Evolutionary conservation across 1,140 invertebrate species (phyloP).

Genomic region (Chlorops oryzae): DNA sequence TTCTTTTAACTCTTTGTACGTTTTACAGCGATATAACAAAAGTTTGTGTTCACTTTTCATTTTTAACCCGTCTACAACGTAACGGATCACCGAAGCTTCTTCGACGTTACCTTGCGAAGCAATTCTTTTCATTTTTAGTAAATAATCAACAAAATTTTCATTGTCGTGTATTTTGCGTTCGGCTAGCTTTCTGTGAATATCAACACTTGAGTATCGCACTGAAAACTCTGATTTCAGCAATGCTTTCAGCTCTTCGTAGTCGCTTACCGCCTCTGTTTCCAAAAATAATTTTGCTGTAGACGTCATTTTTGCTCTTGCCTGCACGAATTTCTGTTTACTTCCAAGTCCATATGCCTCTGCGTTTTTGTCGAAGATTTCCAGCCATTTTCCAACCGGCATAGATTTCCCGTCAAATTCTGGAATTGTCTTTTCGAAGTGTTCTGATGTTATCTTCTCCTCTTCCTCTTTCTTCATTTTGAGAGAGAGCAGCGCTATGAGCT

Average conservation of each 20-base stretch:
- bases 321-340: constrained; percentile 2
- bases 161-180: background rate
- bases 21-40: too few relatives aligned
- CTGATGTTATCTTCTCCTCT: too few relatives aligned
- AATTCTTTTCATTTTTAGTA: constrained; percentile 1
- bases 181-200: background rate
- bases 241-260: background rate
- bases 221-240: background rate
- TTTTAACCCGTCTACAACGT: too few relatives aligned
- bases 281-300: constrained; percentile 3
- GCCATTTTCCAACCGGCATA: background rate
- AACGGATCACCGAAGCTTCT: too few relatives aligned
- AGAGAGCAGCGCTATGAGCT: too few relatives aligned
- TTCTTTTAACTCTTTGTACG: background rate
- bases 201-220: background rate
- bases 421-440: too few relatives aligned
- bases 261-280: background rate
- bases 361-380: constrained; percentile 1
- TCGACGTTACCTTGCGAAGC: too few relatives aligned
- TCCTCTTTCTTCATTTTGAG: too few relatives aligned
- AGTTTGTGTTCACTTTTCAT: too few relatives aligned
- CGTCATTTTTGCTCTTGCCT: constrained; percentile 2
- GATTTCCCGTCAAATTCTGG: too few relatives aligned
- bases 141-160: background rate
- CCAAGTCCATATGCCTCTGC: too few relatives aligned